These are phyloP conservation scores for Lasiommata megera DNA, from an alignment of 2,888 invertebrate species.

Conservation along the genomic window DNA sequence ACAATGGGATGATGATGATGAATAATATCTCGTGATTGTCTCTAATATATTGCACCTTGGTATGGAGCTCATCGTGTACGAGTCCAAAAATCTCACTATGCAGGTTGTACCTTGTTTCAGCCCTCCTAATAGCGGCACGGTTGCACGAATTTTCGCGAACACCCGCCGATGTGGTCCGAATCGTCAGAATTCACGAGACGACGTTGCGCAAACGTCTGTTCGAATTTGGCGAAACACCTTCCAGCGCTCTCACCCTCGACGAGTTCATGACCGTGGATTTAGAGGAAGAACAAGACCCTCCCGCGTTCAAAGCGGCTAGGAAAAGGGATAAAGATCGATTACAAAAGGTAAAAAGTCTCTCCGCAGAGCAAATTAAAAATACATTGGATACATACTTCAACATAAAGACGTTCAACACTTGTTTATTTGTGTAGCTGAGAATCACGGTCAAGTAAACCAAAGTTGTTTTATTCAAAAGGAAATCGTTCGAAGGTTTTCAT, in stretches of 20 bases:
- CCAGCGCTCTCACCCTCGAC: constrained; percentile 95
- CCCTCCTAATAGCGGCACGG: constrained; percentile 95
- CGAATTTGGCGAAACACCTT: constrained; percentile 98
- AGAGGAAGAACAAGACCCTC: constrained; percentile 97
- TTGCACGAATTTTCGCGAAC: constrained; percentile 95
- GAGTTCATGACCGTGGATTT: constrained; percentile 98
- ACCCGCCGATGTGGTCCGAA: constrained; percentile 93
- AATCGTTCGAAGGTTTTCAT: too few relatives aligned
- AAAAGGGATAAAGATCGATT: constrained; percentile 93
- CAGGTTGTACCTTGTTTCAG: constrained; percentile 67
- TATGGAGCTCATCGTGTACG: too few relatives aligned
- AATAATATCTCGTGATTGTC: too few relatives aligned
- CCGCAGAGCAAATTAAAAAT: too few relatives aligned
- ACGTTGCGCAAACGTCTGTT: constrained; percentile 94
- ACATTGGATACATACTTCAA: too few relatives aligned
- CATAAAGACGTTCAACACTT: too few relatives aligned
- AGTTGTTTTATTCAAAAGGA: too few relatives aligned
- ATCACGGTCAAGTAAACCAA: too few relatives aligned
- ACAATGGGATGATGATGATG: too few relatives aligned
- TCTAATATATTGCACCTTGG: neutral
- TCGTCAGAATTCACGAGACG: constrained; percentile 97
- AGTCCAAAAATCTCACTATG: too few relatives aligned
- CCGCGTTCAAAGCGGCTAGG: constrained; percentile 95
- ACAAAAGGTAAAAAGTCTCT: constrained; percentile 83
- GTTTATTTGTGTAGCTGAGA: neutral